Base-by-base conservation (phyloP, 2,888 invertebrate species). In the Cephus spinipes region DNA sequence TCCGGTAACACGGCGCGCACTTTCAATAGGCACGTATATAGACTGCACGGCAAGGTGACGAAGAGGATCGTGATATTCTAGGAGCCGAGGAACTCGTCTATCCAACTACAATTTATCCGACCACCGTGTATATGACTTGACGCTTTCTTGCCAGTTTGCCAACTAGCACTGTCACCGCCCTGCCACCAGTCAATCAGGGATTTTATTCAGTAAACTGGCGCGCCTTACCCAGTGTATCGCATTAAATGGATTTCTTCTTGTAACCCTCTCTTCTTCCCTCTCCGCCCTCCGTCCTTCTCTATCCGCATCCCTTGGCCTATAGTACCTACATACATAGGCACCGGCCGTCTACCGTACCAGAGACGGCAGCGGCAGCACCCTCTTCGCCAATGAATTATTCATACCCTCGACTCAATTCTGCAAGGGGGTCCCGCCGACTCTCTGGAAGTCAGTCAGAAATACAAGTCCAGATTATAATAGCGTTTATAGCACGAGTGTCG, bases 161-260 rank as follows among this genome's bases (percentile, higher is more conserved):
- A 81, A 83, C 83, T 80, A 83, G 83, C 81, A 82, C 80, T 83
- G 85, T 87, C 87, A 84, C 86, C 87, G 84, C 83, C 85, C 86
- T 86, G 88, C 87, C 87, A 87, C 86, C 84, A 87, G 89, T 90
- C 90, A 90, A 90, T 90, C 89, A 89, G 86, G 82, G 87, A 89
- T 87, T 90, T 89, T 88, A 89, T 89, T 89, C 88, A 84, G 87
- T 87, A 86, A 88, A 89, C 86, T 85, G 71, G 32, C 88, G 87
- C 87, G 87, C 87, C 87, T 89, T 87, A 87, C 87, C 87, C 87
- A 86, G 86, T 87, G 89, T 89, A 90, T 90, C 88, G 87, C 89
- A 89, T 90, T 89, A 89, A 90, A 90, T 85, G 85, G 85, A 85
- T 85, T 82, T 85, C 86, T 85, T 83, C 81, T 85, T 55, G 9